Evolutionary conservation across 2,113 vertebrate species (phyloP).

Genomic region (Ia io): DNA sequence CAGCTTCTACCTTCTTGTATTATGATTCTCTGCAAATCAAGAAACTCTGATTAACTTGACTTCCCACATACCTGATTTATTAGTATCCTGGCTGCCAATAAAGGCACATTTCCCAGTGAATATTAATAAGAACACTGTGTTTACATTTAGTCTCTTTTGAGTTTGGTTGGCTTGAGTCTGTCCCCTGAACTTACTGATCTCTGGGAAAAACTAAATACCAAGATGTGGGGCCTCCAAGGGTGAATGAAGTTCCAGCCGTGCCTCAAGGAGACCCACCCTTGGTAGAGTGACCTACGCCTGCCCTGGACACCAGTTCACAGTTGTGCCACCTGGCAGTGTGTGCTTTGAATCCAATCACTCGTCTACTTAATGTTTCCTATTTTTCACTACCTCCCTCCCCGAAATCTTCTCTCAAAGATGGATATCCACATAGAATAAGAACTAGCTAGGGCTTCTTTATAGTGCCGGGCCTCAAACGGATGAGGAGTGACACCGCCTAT

Average conservation of each 20-base stretch:
- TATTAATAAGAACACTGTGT: not conserved
- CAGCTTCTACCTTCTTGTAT: not conserved
- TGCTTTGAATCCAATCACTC: not conserved
- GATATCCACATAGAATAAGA: not conserved
- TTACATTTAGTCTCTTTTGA: not conserved
- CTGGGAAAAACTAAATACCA: not conserved
- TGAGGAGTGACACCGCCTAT: not conserved
- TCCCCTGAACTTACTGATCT: not conserved
- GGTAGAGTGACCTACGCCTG: accelerated
- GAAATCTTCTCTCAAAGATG: not conserved
- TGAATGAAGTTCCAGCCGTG: not conserved
- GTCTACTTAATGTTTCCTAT: not conserved
- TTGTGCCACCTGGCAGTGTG: not conserved
- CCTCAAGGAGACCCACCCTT: not conserved
- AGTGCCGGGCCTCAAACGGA: not conserved
- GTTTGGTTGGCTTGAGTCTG: not conserved
- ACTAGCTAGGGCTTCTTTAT: not conserved
- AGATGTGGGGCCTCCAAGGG: not conserved
- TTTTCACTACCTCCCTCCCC: not conserved
- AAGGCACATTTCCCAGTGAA: not conserved
- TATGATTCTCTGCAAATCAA: not conserved
- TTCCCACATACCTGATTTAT: not conserved
- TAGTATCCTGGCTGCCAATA: not conserved
- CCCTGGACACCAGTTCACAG: not conserved
- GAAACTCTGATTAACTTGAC: not conserved